Percentiles rank a stretch among this genome's conserved stretches.
phyloP scores from a whole-genome alignment of 35 echinoderm and acorn worm genomes.

The Antedon bifida region DNA sequence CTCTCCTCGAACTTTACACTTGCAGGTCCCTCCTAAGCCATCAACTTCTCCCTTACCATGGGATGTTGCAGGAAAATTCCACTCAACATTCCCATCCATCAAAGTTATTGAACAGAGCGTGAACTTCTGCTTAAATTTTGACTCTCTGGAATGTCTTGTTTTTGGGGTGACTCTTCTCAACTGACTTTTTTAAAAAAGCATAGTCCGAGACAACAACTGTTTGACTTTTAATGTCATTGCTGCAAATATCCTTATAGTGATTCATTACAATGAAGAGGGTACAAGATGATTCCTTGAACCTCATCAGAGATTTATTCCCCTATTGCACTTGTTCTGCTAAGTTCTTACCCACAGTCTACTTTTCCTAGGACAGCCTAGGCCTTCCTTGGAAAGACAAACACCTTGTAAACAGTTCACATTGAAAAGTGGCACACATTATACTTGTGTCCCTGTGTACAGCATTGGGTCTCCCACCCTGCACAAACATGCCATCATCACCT shows the following conservation, averaged over 20 bases:
- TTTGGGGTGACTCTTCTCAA: conserved; percentile 14
- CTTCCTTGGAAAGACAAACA: conserved; percentile 10
- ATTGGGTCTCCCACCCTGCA: no score
- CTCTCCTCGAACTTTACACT: conserved; percentile 18
- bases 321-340: conserved; percentile 9
- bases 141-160: conserved; percentile 24
- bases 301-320: conserved; percentile 9
- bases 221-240: conserved; percentile 22
- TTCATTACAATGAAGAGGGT: conserved; percentile 11
- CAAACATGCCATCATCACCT: no score
- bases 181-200: conserved; percentile 15
- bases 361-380: conserved; percentile 16
- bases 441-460: no score
- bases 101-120: conserved; percentile 29
- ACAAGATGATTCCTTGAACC: conserved; percentile 30
- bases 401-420: not conserved
- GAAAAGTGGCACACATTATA: no score
- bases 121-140: conserved; percentile 25
- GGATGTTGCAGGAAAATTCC: not conserved
- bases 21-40: conserved; percentile 7
- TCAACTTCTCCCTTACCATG: conserved; percentile 5
- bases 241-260: conserved; percentile 26
- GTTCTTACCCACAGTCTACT: conserved; percentile 10
- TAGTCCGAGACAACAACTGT: conserved; percentile 30
- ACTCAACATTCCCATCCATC: conserved; percentile 17